Conservation (phyloP, 2,888 invertebrate species). For the Hesperia comma region DNA sequence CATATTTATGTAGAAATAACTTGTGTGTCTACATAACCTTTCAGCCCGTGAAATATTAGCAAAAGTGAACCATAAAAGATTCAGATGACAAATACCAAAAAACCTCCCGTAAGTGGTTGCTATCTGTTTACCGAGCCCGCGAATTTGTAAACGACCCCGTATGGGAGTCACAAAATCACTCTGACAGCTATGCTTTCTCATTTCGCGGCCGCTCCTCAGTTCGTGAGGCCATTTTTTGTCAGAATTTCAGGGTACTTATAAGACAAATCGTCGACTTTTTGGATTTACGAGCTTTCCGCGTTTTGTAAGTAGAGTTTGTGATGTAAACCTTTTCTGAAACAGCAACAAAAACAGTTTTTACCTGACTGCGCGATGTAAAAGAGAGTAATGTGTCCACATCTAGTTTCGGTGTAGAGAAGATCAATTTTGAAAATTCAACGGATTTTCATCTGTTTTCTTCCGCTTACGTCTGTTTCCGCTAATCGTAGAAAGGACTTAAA, state of each 20-base stretch:
- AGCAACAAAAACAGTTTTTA: too few species aligned
- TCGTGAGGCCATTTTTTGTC: constrained; percentile 24
- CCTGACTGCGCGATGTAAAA: too few species aligned
- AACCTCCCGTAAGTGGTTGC: constrained; percentile 40
- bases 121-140: constrained; percentile 41
- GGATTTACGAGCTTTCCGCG: neutral
- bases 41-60: constrained; percentile 7
- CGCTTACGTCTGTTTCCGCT: too few species aligned
- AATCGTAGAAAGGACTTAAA: too few species aligned
- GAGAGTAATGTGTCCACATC: too few species aligned
- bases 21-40: too few species aligned
- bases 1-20: too few species aligned
- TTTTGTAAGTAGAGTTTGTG: constrained; percentile 1
- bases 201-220: constrained; percentile 9
- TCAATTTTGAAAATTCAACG: too few species aligned
- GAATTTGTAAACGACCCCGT: constrained; percentile 38
- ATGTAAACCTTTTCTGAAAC: neutral
- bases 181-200: constrained; percentile 22
- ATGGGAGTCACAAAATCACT: constrained; percentile 27
- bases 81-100: constrained; percentile 44
- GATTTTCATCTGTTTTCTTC: too few species aligned
- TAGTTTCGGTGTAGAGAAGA: too few species aligned
- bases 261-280: constrained; percentile 9
- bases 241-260: constrained; percentile 23
- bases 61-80: constrained; percentile 40